Evolutionary conservation across 2,113 vertebrate species (phyloP).

Genomic region (Leptosomus discolor): DNA sequence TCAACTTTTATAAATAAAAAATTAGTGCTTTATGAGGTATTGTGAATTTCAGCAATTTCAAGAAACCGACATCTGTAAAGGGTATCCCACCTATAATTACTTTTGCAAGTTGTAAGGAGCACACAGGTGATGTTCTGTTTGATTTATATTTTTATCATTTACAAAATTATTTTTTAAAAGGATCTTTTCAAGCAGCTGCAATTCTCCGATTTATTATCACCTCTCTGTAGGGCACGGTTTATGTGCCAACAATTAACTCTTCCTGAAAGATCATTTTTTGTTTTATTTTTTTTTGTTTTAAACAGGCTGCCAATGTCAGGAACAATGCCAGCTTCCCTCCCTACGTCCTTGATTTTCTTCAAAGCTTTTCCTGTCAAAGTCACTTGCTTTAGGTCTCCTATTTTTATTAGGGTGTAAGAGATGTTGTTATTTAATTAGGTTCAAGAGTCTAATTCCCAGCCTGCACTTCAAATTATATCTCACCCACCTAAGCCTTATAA

Average conservation of each 20-base stretch:
- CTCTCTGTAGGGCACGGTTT: background rate
- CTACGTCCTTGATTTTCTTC: background rate
- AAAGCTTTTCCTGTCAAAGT: constrained; percentile 2
- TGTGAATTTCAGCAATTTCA: background rate
- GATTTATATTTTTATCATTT: background rate
- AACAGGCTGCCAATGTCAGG: background rate
- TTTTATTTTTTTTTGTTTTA: background rate
- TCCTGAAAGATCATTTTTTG: background rate
- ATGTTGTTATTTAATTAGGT: constrained; percentile 58
- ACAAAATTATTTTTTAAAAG: rapidly evolving
- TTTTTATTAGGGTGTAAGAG: constrained; percentile 17
- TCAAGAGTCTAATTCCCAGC: constrained; percentile 50
- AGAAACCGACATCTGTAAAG: background rate
- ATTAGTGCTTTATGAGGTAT: rapidly evolving
- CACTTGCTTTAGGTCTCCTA: constrained; percentile 24
- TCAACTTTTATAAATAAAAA: background rate
- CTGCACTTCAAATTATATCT: constrained; percentile 21
- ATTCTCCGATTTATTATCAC: background rate
- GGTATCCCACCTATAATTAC: background rate
- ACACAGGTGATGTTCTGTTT: background rate
- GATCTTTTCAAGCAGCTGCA: background rate
- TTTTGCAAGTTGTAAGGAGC: background rate
- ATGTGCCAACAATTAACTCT: background rate
- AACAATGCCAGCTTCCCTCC: background rate
- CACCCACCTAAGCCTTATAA: constrained; percentile 6